Evolutionary conservation across 2,888 invertebrate species (phyloP), one percentile per base, ranked within the genome.

Genomic region (Pediacus dermestoides): DNA sequence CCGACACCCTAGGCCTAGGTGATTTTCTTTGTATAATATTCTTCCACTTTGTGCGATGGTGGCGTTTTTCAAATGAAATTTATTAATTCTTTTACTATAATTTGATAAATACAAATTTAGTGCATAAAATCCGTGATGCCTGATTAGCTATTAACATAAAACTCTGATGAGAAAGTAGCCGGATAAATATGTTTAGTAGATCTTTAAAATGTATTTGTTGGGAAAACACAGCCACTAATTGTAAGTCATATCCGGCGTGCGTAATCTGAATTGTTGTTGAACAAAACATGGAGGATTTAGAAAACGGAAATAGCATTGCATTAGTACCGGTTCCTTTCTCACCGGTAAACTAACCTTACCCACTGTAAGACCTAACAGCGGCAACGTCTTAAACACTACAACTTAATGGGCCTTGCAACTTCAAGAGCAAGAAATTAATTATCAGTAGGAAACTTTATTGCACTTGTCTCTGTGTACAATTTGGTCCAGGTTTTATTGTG

Each of bases 251-350:
- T 57, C 56, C 57, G 58, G 54, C 39, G 36, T 46, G 45, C 38
- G 44, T 48, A 48, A 50, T 37, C 46, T 48, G 44, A 50, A 46
- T 48, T 48, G 53, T 57, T 52, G 60, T 54, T 52, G 47, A 53
- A 55, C 55, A 55, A 56, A 55, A 57, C 55, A 49, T 48, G 44
- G 45, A 50, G 46, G 52, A 52, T 51, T 47, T 51, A 42, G 48
- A 44, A 46, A 55, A 48, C 49, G 60, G 60, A 60, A 60, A 58
- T 58, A 50, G 58, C 50, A 50, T 46, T 52, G 57, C 58, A 59
- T 60, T 60, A 57, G 57, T 52, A 50, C 52, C 52, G 53, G 54
- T 58, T 60, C 58, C 58, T 55, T 52, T 46, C 44, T 54, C 51
- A 50, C 55, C 58, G 56, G 55, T 51, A 56, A 55, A 56, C 54